Evolutionary conservation across 2,888 invertebrate species (phyloP).

Genomic region (Perizoma affinitatum): DNA sequence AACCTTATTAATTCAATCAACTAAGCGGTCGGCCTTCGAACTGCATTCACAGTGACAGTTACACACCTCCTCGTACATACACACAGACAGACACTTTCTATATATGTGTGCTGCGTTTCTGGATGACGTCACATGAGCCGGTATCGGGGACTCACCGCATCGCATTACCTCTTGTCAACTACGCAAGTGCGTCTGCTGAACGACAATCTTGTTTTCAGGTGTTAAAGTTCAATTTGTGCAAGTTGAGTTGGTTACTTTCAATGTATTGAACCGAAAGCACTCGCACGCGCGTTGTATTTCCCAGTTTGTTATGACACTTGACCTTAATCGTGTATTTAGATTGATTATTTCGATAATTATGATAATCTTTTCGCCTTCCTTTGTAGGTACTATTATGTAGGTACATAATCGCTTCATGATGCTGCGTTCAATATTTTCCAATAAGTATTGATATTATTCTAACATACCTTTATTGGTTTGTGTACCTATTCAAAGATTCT

Average conservation of each 20-base stretch:
- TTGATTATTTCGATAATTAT: too few species aligned
- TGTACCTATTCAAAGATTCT: too few species aligned
- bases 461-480: too few species aligned
- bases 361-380: too few species aligned
- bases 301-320: background rate
- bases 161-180: constrained; percentile 16
- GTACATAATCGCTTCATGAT: background rate
- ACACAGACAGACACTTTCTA: background rate
- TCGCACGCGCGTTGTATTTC: constrained; percentile 19
- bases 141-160: constrained; percentile 27
- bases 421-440: background rate
- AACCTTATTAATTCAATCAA: constrained; percentile 12
- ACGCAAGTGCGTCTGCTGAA: constrained; percentile 20
- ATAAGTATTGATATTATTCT: background rate
- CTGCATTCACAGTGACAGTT: constrained; percentile 6
- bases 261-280: background rate
- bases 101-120: background rate
- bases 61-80: constrained; percentile 13
- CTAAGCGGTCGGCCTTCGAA: constrained; percentile 15
- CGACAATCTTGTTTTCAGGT: constrained; percentile 2
- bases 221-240: constrained; percentile 12
- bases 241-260: constrained; percentile 10
- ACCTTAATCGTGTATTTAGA: background rate
- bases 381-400: too few species aligned
- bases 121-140: constrained; percentile 25